Percentiles rank a stretch among this genome's conserved stretches.
phyloP scores from a whole-genome alignment of 2,888 invertebrate species.

The Xestia ashworthii region DNA sequence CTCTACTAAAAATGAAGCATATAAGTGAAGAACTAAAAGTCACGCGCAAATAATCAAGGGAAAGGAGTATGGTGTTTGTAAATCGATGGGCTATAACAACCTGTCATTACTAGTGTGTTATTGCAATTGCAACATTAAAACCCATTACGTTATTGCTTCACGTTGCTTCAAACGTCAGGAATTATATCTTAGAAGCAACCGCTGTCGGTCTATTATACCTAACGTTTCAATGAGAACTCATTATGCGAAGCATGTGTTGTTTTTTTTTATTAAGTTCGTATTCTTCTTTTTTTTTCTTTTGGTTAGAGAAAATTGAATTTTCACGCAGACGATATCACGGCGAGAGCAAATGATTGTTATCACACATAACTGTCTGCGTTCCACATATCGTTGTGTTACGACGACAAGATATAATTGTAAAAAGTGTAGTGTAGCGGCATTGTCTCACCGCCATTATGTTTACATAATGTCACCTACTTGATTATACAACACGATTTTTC shows the following conservation, averaged over 20 bases:
- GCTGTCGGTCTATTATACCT: constrained; percentile 25
- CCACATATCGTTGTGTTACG: constrained; percentile 39
- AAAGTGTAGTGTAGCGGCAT: constrained; percentile 43
- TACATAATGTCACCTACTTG: constrained; percentile 36
- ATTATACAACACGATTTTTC: constrained; percentile 28
- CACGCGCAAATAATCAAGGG: constrained; percentile 51
- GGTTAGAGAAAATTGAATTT: constrained; percentile 42
- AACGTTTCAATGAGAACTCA: constrained; percentile 35
- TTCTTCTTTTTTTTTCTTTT: background rate
- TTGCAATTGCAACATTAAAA: constrained; percentile 59
- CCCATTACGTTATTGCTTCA: constrained; percentile 58
- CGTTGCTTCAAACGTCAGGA: constrained; percentile 45
- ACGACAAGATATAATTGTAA: constrained; percentile 42
- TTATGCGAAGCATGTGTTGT: background rate
- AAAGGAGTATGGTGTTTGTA: constrained; percentile 43
- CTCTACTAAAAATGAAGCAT: background rate
- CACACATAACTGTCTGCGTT: constrained; percentile 41
- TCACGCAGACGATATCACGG: constrained; percentile 17
- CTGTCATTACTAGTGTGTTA: constrained; percentile 51
- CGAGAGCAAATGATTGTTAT: constrained; percentile 51
- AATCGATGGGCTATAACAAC: constrained; percentile 50
- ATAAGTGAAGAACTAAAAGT: constrained; percentile 32
- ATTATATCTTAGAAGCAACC: constrained; percentile 39
- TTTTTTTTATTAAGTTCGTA: background rate
- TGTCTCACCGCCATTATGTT: constrained; percentile 46